Percentiles rank a stretch among this genome's conserved stretches.
These are phyloP conservation scores for Ascidia mentula DNA, from an alignment of 23 tunicate genomes.

Conservation along the genomic window DNA sequence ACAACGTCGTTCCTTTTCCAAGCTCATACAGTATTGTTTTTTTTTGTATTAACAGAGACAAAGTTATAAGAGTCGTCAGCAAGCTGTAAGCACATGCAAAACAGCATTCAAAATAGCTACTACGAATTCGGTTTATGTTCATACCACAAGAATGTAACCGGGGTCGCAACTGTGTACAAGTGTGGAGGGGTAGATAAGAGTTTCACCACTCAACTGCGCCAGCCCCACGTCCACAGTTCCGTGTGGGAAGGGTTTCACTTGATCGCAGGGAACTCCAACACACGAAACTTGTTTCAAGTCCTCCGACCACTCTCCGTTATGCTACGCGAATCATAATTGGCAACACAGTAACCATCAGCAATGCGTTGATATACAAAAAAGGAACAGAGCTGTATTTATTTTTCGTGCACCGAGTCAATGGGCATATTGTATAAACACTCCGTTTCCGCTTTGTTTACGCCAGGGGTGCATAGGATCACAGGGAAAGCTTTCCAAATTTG, in stretches of 20 bases:
- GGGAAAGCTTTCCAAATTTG: too few relatives aligned
- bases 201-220: not conserved
- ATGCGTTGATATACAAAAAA: too few relatives aligned
- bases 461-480: too few relatives aligned
- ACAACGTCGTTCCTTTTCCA: not conserved
- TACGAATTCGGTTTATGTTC: not conserved
- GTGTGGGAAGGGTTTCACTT: constrained; percentile 26
- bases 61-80: too few relatives aligned
- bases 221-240: constrained; percentile 26
- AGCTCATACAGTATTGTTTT: too few relatives aligned
- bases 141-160: constrained; percentile 80
- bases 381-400: too few relatives aligned
- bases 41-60: too few relatives aligned
- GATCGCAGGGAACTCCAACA: constrained; percentile 46
- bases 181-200: constrained; percentile 20
- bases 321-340: too few relatives aligned
- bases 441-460: too few relatives aligned
- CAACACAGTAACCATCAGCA: too few relatives aligned
- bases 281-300: constrained; percentile 36
- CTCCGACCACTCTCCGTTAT: constrained; percentile 37
- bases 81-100: not conserved
- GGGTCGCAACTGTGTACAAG: constrained; percentile 55
- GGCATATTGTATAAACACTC: too few relatives aligned
- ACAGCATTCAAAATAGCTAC: not conserved
- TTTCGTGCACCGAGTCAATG: too few relatives aligned